Conservation (phyloP, 1,140 invertebrate genomes). For the Drosophila pandora region DNA sequence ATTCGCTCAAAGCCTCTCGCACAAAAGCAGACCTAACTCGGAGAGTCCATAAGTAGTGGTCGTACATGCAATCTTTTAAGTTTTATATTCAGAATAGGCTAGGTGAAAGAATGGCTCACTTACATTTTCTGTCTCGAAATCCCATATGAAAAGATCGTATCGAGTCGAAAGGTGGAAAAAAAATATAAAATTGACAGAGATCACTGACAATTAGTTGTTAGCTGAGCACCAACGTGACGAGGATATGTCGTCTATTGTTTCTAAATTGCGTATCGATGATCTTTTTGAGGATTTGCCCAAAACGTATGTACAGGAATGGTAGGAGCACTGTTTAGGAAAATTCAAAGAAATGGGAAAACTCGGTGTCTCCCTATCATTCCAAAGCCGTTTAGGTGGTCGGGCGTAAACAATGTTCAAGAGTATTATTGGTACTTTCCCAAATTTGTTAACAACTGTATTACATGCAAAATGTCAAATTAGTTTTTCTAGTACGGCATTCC, state of each 20-base stretch:
- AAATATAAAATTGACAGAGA: not conserved
- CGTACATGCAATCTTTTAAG: not conserved
- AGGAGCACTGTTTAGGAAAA: too few species aligned
- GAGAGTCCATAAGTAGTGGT: not conserved
- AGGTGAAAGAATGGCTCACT: not conserved
- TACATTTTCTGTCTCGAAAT: not conserved
- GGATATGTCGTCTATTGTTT: not conserved
- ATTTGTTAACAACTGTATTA: too few species aligned
- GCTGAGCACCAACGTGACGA: not conserved
- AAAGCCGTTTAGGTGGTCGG: too few species aligned
- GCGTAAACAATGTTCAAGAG: too few species aligned
- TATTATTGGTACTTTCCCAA: too few species aligned
- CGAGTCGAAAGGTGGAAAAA: not conserved
- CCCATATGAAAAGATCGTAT: not conserved
- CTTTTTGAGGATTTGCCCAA: not conserved
- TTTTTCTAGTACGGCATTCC: too few species aligned
- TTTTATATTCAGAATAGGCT: not conserved
- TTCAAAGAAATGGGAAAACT: too few species aligned
- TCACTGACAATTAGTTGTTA: not conserved
- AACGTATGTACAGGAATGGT: not conserved
- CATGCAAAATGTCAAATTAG: too few species aligned
- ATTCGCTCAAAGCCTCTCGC: not conserved
- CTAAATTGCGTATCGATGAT: not conserved
- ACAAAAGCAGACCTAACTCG: not conserved
- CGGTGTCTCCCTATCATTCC: too few species aligned